Evolutionary conservation across 2,888 invertebrate species (phyloP), one percentile per base, ranked within the genome.

Genomic region (Drosophila conformis): DNA sequence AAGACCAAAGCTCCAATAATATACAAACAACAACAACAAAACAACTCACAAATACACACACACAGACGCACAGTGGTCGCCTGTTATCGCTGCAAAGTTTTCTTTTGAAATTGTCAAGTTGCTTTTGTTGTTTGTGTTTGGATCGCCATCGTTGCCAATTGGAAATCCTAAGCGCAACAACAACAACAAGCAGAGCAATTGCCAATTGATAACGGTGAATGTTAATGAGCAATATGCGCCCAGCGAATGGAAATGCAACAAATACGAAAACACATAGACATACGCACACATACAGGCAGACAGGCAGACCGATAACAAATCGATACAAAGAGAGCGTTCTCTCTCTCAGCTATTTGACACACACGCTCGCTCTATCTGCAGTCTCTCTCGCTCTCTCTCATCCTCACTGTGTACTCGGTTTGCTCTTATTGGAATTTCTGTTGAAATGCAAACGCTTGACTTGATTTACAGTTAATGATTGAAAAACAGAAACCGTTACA

Each of bases 191-290:
- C 46, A 25, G 56, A 56, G 56, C 56, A 56, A 27, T 38, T 27
- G 56, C 27, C 27, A 63, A 60, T 59, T 77, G 83, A 89, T 86
- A 88, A 86, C 74, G 69, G 61, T 56, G 63, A 87, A 83, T 79
- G 79, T 58, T 69, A 78, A 85, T 82, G 85, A 79, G 69, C 64
- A 70, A 57, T 57, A 49, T 66, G 57, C 54, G 58, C 63, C 18
- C 53, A 80, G 67, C 67, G 68, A 69, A 74, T 75, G 68, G 60
- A 78, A 78, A 81, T 81, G 78, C 82, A 75, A 75, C 63, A 70
- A 66, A 53, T 59, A 59, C 69, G 48, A 58, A 58, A 42, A 54
- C 64, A 61, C 35, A 56, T 58, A 46, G 33, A 33, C 56, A 46
- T n/a, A 35, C 33, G 63, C 53, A 18, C 18, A 52, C n/a, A 29